These are phyloP conservation scores for Ctenicera cuprea DNA, from an alignment of 2,888 invertebrate species.

Conservation along the genomic window DNA sequence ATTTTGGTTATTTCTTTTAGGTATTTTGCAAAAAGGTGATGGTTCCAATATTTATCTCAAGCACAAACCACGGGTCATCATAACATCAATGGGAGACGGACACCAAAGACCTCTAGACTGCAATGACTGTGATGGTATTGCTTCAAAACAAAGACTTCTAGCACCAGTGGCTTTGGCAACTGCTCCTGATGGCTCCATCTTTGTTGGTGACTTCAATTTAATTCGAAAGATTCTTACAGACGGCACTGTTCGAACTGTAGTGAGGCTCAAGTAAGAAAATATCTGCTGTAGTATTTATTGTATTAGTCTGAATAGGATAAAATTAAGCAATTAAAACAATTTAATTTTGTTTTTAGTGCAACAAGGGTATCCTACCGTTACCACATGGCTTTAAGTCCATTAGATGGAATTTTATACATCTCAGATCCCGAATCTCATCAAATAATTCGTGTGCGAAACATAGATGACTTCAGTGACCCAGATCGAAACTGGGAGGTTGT, in stretches of 20 bases:
- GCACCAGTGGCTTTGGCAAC: slow-evolving; percentile 95
- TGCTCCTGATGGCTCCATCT: slow-evolving; percentile 94
- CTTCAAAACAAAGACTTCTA: slow-evolving; percentile 86
- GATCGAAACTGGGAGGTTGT: slow-evolving; percentile 96
- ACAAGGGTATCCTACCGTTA: slow-evolving; percentile 96
- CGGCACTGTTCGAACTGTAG: slow-evolving; percentile 87
- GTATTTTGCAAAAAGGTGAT: slow-evolving; percentile 97
- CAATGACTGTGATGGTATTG: slow-evolving; percentile 85
- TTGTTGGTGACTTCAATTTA: slow-evolving; percentile 96
- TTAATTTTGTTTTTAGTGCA: slow-evolving; percentile 78
- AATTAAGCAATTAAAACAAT: not conserved
- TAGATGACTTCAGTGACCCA: slow-evolving; percentile 88
- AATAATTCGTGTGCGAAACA: slow-evolving; percentile 90
- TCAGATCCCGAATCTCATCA: slow-evolving; percentile 97
- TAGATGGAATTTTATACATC: slow-evolving; percentile 95
- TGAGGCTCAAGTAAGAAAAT: slow-evolving; percentile 85
- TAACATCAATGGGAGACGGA: slow-evolving; percentile 94
- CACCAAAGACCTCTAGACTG: slow-evolving; percentile 93
- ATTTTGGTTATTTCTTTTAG: slow-evolving; percentile 70
- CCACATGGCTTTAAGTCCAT: slow-evolving; percentile 95
- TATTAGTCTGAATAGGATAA: not conserved
- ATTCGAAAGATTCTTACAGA: slow-evolving; percentile 91
- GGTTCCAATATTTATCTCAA: slow-evolving; percentile 96
- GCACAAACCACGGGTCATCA: slow-evolving; percentile 92
- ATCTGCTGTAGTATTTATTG: no score